Conservation (phyloP, 2,797 vertebrate genomes). For the Hyperoplus immaculatus region DNA sequence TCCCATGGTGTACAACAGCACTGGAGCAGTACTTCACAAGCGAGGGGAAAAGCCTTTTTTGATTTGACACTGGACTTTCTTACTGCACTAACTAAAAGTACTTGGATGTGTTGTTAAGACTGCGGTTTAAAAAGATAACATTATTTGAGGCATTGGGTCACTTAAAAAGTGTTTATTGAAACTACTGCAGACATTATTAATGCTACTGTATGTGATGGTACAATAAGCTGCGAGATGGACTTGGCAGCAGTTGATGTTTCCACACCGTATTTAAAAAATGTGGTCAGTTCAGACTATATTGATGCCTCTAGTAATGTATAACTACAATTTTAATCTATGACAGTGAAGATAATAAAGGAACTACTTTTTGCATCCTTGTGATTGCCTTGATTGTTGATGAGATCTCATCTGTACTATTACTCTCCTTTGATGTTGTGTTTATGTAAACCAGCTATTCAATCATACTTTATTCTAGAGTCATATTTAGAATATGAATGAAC, state of each 20-base stretch:
- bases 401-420: not conserved
- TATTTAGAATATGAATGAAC: not conserved
- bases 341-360: slow-evolving; percentile 81
- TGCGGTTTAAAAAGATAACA: slow-evolving; percentile 52
- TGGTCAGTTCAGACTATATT: slow-evolving; percentile 65
- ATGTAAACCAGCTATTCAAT: not conserved
- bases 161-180: slow-evolving; percentile 64
- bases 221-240: slow-evolving; percentile 58
- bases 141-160: slow-evolving; percentile 74
- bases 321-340: slow-evolving; percentile 80
- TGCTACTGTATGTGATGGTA: slow-evolving; percentile 71
- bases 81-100: slow-evolving; percentile 70
- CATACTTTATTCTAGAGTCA: not conserved
- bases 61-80: slow-evolving; percentile 79
- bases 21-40: slow-evolving; percentile 53
- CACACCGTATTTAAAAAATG: slow-evolving; percentile 69
- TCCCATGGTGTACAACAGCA: slow-evolving; percentile 56
- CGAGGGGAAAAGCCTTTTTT: slow-evolving; percentile 53
- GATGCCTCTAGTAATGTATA: slow-evolving; percentile 77
- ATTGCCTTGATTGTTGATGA: slow-evolving; percentile 42
- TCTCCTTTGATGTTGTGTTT: not conserved
- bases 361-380: slow-evolving; percentile 81
- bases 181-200: slow-evolving; percentile 64
- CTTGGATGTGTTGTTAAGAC: slow-evolving; percentile 71
- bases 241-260: slow-evolving; percentile 60